Conservation (phyloP, 2,113 vertebrate species). For the Aldabrachelys gigantea region DNA sequence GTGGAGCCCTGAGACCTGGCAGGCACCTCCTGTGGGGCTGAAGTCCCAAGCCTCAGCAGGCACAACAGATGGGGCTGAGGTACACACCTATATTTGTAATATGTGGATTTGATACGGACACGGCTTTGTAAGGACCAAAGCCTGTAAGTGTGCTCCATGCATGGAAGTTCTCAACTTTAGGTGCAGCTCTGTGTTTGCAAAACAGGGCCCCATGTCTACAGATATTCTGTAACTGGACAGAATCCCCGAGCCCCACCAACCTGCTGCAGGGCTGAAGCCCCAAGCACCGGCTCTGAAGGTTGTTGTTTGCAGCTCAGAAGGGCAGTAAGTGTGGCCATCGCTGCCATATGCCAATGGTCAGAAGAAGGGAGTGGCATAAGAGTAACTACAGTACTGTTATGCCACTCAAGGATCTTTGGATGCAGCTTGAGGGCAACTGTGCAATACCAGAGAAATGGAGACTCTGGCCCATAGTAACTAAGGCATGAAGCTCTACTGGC, state of each 20-base stretch:
- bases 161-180: background rate
- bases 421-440: background rate
- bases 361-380: background rate
- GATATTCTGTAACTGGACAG: slow-evolving; percentile 13
- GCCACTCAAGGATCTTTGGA: background rate
- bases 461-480: background rate
- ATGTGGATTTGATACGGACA: background rate
- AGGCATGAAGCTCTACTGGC: background rate
- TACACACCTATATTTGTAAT: background rate
- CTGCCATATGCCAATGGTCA: background rate
- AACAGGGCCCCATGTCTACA: slow-evolving; percentile 42
- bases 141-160: background rate
- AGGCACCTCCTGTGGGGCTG: too few species aligned
- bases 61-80: background rate
- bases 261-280: too few species aligned
- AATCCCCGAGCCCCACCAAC: too few species aligned
- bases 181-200: background rate
- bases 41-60: too few species aligned
- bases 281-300: too few species aligned
- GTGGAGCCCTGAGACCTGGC: too few species aligned
- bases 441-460: background rate
- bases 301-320: too few species aligned
- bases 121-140: background rate
- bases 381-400: background rate
- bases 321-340: too few species aligned